Evolutionary conservation across 2,113 vertebrate species (phyloP), one percentile per base, ranked within the genome.

Genomic region (Microtus pennsylvanicus): DNA sequence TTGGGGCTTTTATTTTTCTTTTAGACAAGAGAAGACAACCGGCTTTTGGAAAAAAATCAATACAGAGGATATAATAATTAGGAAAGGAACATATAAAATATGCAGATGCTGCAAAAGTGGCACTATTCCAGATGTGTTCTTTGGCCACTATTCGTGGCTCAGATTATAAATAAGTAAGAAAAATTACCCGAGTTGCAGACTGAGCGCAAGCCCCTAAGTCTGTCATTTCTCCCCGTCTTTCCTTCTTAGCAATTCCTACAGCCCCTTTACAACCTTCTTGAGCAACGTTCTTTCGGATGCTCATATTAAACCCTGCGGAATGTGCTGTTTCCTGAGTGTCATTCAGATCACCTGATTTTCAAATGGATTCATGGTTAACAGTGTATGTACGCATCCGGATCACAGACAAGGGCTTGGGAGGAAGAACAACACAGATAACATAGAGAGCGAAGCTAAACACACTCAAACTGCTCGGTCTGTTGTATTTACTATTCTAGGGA

Each of bases 41-140:
- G 12, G 58, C 75, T 94, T 97, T 90, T 21, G 90, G 72, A 91
- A 50, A 77, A 77, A 92, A 93, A 87, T 55, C 81, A 89, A 75
- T 19, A 69, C 42, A 42, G 45, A 75, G 17, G 61, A 24, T 26
- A 58, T 0, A 67, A 10, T 33, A 16, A 69, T 86, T 35, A 87
- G 87, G 82, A 96, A 83, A 88, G 74, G 58, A 38, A 47, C 10
- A 16, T 2, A 3, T 8, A 33, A 87, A 33, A 69, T 47, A 67
- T 4, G 47, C 67, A n/a, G 61, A 28, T 35, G 78, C 0, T 14
- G 24, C 69, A 58, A 89, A 89, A 81, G 58, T 45, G 1, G 8
- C 26, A 38, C 26, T 42, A 61, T 7, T 47, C 35, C 21, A 33
- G 58, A 87, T 45, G n/a, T n/a, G 35, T 87, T 91, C 52, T 86